phyloP scores from a whole-genome alignment of 1,140 invertebrate genomes.

The Charaxes varanes region DNA sequence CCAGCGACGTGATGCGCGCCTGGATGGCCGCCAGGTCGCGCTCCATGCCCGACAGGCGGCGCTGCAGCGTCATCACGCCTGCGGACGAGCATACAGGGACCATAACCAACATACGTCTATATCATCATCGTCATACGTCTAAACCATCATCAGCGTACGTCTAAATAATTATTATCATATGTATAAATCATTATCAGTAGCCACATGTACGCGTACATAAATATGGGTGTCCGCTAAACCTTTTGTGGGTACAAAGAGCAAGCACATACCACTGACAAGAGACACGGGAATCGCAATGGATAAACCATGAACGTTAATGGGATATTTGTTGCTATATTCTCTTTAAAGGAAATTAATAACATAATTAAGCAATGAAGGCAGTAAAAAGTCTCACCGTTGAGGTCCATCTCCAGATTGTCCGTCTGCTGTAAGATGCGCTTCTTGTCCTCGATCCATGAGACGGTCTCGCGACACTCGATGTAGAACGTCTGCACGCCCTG shows the following conservation, averaged over 20 bases:
- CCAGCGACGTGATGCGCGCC: slow-evolving; percentile 94
- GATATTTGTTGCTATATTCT: no score
- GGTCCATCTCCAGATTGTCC: slow-evolving; percentile 94
- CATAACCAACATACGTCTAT: no score
- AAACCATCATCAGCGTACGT: no score
- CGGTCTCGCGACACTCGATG: slow-evolving; percentile 98
- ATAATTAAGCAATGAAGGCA: background rate
- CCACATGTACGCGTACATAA: no score
- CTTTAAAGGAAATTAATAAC: background rate
- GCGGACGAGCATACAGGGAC: slow-evolving; percentile 1
- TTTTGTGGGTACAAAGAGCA: no score
- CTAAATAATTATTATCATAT: no score
- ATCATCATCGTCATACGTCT: no score
- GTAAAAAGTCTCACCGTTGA: slow-evolving; percentile 78
- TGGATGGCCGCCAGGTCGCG: slow-evolving; percentile 98
- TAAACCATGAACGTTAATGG: no score
- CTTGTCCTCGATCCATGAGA: slow-evolving; percentile 99
- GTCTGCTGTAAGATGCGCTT: slow-evolving; percentile 97
- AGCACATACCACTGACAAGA: no score
- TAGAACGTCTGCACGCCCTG: slow-evolving; percentile 99
- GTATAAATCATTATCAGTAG: no score
- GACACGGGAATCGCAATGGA: no score
- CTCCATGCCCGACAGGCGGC: slow-evolving; percentile 97
- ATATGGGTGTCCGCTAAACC: no score
- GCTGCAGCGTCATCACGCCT: slow-evolving; percentile 86